Conservation (phyloP, 2,888 invertebrate genomes). For the Leptogaster cylindrica region DNA sequence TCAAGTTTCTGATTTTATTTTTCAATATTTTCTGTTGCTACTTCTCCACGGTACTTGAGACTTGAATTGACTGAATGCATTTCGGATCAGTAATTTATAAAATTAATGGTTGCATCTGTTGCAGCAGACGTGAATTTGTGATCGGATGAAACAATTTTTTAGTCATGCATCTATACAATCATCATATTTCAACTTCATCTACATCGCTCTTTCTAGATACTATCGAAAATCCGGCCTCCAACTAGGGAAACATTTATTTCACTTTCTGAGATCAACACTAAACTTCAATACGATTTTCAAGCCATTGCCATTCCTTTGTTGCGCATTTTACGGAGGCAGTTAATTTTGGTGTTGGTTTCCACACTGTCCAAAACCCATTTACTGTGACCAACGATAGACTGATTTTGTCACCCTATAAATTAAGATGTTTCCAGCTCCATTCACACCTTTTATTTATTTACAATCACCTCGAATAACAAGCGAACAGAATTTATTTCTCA, state of each 20-base stretch:
- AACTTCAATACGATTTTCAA: neutral
- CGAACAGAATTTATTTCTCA: neutral
- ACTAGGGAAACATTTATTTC: too few species aligned
- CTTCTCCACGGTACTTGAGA: too few species aligned
- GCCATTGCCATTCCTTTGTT: neutral
- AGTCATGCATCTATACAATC: neutral
- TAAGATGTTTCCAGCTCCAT: neutral
- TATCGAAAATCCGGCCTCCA: neutral
- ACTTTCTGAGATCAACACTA: too few species aligned
- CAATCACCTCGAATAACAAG: neutral
- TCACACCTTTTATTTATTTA: neutral
- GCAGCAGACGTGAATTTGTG: too few species aligned
- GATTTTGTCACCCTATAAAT: slow-evolving; percentile 10
- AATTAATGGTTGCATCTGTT: too few species aligned
- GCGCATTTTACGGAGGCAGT: neutral
- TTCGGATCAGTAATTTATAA: too few species aligned
- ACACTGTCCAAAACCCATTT: too few species aligned
- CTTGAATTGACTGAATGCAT: too few species aligned
- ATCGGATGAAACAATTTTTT: neutral
- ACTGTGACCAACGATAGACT: neutral
- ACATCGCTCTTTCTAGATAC: neutral
- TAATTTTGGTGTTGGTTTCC: neutral
- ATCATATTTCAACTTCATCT: neutral
- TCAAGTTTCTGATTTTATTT: too few species aligned
- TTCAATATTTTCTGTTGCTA: too few species aligned